These are phyloP conservation scores for Ellobium chinense DNA, from an alignment of 2,888 invertebrate species.

Conservation along the genomic window DNA sequence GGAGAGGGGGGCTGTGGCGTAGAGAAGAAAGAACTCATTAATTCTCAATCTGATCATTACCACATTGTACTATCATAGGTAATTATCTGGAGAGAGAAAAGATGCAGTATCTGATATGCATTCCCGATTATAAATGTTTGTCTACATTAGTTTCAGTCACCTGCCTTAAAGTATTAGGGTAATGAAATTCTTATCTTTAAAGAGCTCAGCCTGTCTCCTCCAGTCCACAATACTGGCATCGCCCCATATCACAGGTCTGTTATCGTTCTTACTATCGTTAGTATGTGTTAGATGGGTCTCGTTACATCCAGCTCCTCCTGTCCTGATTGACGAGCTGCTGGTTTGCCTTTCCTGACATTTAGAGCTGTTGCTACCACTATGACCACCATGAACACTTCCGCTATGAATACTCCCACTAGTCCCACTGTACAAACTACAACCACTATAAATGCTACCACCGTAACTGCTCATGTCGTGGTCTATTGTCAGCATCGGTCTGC, in stretches of 20 bases:
- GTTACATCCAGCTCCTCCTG: neutral
- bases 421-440: neutral
- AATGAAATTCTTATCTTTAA: conserved; percentile 27
- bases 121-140: no score
- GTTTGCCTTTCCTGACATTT: neutral
- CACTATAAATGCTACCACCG: neutral
- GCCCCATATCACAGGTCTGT: neutral
- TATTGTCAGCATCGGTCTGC: neutral
- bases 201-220: conserved; percentile 27
- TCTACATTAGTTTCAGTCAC: no score
- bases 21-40: no score
- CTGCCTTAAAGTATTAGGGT: conserved; percentile 26
- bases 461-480: neutral
- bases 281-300: neutral
- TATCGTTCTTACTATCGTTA: neutral
- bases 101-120: no score
- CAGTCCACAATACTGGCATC: conserved; percentile 25
- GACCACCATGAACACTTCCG: neutral
- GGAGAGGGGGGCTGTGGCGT: no score
- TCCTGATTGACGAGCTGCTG: neutral
- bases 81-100: neutral
- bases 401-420: neutral
- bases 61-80: neutral
- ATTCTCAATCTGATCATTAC: no score
- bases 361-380: neutral